Evolutionary conservation across 1,140 invertebrate species (phyloP).

Genomic region (Leptinotarsa lineolata): DNA sequence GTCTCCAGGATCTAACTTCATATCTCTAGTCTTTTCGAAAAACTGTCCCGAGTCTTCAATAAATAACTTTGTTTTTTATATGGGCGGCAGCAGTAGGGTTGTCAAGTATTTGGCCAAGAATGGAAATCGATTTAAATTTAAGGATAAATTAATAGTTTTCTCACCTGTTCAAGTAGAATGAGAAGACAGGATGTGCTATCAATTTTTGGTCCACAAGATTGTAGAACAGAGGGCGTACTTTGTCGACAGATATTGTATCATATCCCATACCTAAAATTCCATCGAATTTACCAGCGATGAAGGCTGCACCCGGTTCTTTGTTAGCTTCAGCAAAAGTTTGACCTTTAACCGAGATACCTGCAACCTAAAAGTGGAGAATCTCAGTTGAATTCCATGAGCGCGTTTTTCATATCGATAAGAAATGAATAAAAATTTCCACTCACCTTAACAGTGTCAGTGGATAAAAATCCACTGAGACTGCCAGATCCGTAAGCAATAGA

Average conservation of each 20-base stretch:
- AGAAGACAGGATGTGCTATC: constrained; percentile 83
- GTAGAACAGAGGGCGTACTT: constrained; percentile 92
- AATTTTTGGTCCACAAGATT: constrained; percentile 89
- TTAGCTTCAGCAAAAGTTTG: constrained; percentile 98
- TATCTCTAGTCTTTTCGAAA: no score
- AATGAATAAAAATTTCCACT: constrained; percentile 35
- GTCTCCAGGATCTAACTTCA: no score
- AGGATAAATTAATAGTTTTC: background rate
- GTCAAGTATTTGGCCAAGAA: no score
- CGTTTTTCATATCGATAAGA: no score
- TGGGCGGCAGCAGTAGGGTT: no score
- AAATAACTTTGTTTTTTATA: no score
- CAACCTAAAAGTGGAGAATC: no score
- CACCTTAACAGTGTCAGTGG: constrained; percentile 83
- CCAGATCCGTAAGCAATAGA: constrained; percentile 95
- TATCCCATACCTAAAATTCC: constrained; percentile 95
- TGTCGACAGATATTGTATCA: constrained; percentile 86
- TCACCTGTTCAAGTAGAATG: constrained; percentile 81
- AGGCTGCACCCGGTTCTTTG: constrained; percentile 86
- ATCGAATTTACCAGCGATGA: constrained; percentile 96
- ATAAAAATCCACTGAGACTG: constrained; percentile 88
- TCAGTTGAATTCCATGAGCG: no score
- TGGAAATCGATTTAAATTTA: no score
- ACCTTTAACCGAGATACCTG: constrained; percentile 68
- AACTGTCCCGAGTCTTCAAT: no score